phyloP scores from a whole-genome alignment of 1,140 invertebrate genomes.

The Drosophila pruinosa region DNA sequence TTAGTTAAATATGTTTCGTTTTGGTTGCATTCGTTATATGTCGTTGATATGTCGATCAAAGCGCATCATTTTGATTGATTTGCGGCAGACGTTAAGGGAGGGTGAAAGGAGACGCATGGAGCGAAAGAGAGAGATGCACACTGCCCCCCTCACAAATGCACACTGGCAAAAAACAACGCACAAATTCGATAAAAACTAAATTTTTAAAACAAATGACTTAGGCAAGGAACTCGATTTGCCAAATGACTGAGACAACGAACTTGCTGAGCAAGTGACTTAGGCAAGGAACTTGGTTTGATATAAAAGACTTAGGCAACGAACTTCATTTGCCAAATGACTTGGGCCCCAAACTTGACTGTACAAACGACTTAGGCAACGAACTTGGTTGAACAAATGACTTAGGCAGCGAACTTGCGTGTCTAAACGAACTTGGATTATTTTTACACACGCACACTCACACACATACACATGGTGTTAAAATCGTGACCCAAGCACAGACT shows the following conservation, averaged over 20 bases:
- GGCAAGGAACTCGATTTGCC: background rate
- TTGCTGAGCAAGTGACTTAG: background rate
- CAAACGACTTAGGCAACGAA: background rate
- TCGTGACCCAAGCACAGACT: too few species aligned
- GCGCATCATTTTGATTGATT: slow-evolving; percentile 78
- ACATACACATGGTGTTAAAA: too few species aligned
- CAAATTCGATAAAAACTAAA: background rate
- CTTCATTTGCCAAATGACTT: background rate
- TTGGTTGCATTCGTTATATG: slow-evolving; percentile 43
- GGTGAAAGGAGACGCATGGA: background rate
- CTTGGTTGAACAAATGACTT: background rate
- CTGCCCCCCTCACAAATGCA: slow-evolving; percentile 2
- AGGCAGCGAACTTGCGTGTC: background rate
- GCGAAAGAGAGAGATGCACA: background rate
- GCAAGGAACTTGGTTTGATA: background rate
- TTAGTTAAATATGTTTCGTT: slow-evolving; percentile 68
- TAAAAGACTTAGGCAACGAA: background rate
- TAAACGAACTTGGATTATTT: background rate
- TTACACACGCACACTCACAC: background rate
- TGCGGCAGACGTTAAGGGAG: slow-evolving; percentile 50
- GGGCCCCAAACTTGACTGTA: background rate
- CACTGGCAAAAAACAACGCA: background rate
- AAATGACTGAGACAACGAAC: slow-evolving; percentile 21
- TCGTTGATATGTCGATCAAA: slow-evolving; percentile 51
- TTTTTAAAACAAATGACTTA: slow-evolving; percentile 21